These are phyloP conservation scores for Paramormyrops kingsleyae DNA, from an alignment of 2,113 vertebrate genomes.

Conservation along the genomic window DNA sequence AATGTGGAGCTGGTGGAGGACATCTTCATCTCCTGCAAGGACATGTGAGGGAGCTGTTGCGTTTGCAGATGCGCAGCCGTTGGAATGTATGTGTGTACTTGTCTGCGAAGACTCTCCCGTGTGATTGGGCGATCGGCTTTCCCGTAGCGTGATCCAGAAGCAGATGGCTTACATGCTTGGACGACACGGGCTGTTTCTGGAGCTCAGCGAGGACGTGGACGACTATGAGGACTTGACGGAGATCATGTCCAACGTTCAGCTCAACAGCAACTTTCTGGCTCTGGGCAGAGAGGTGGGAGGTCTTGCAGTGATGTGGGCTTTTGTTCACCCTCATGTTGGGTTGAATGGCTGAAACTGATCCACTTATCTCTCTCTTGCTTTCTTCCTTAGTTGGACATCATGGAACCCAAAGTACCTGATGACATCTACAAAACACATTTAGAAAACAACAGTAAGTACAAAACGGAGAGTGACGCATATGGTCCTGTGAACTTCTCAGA, in stretches of 20 bases:
- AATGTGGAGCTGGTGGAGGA: constrained; percentile 94
- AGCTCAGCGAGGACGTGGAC: constrained; percentile 93
- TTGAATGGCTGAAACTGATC: not conserved
- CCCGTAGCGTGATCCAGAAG: constrained; percentile 85
- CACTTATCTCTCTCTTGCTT: not conserved
- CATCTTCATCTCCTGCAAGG: constrained; percentile 98
- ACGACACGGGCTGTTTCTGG: constrained; percentile 90
- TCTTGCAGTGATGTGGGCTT: not conserved
- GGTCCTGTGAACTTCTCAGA: not conserved
- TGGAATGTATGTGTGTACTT: not conserved
- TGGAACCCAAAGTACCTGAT: constrained; percentile 98
- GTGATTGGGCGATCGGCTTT: not conserved
- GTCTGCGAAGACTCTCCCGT: not conserved
- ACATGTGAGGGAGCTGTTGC: constrained; percentile 69
- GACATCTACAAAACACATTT: constrained; percentile 99
- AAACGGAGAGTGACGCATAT: not conserved
- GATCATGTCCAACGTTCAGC: constrained; percentile 98
- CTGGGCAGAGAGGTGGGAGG: constrained; percentile 83
- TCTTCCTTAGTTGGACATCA: constrained; percentile 82
- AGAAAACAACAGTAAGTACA: constrained; percentile 88
- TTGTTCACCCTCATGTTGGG: not conserved
- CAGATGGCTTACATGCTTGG: constrained; percentile 98
- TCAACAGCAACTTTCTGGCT: constrained; percentile 96
- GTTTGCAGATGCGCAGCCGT: not conserved
- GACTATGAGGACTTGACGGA: constrained; percentile 95